These are phyloP conservation scores for Pseudonaja textilis DNA, from an alignment of 2,113 vertebrate species.

Conservation along the genomic window DNA sequence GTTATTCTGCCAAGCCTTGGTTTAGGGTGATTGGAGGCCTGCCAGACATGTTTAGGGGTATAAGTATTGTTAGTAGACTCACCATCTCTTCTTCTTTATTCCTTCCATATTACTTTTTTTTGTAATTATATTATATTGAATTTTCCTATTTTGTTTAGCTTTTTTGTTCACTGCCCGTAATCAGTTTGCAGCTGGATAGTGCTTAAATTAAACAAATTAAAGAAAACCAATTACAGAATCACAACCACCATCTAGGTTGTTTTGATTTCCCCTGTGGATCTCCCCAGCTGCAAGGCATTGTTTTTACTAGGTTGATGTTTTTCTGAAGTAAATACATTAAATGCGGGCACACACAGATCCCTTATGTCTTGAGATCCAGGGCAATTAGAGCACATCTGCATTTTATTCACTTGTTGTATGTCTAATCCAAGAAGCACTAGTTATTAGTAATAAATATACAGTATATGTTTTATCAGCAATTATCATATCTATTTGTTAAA, in stretches of 20 bases:
- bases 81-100: not conserved
- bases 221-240: not conserved
- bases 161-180: not conserved
- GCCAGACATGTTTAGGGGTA: not conserved
- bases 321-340: not conserved
- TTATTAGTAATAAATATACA: not conserved
- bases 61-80: not conserved
- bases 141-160: not conserved
- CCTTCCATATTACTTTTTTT: not conserved
- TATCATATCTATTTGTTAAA: not conserved
- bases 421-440: not conserved
- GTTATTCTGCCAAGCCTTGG: not conserved
- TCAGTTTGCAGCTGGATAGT: not conserved
- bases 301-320: not conserved
- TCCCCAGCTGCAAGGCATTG: not conserved
- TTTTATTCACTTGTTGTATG: not conserved
- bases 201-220: not conserved
- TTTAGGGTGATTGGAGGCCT: not conserved
- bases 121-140: not conserved
- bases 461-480: not conserved
- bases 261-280: not conserved
- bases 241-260: not conserved
- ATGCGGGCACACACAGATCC: not conserved
- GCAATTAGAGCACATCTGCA: not conserved
- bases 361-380: not conserved